Conservation (phyloP, 37 sponge, comb jelly and placozoan species). For the Halisarca cf. caerulea region DNA sequence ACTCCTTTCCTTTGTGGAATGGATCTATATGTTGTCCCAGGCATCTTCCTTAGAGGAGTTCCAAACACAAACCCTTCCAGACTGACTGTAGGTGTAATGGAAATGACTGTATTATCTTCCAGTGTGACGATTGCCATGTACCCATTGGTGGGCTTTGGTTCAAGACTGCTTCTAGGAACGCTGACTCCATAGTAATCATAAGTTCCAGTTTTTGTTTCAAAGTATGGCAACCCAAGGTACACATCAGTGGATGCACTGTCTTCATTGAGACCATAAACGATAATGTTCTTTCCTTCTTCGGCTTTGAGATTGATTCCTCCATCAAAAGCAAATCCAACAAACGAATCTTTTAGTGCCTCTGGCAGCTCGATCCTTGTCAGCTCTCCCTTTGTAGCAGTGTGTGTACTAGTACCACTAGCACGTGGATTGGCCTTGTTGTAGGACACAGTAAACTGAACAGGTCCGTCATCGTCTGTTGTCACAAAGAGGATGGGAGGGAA, state of each 20-base stretch:
- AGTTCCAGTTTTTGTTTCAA: not conserved
- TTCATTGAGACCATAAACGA: conserved; percentile 49
- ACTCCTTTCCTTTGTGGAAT: conserved; percentile 8
- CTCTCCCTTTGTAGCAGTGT: not conserved
- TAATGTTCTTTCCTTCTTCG: conserved; percentile 16
- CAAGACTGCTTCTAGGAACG: not conserved
- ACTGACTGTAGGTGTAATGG: conserved; percentile 17
- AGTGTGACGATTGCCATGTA: conserved; percentile 30
- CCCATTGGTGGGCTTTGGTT: not conserved
- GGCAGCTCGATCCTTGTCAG: not conserved
- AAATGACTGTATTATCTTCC: conserved; percentile 57
- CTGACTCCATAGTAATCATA: conserved; percentile 46
- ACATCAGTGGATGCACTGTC: conserved; percentile 42
- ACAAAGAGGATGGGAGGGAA: not conserved
- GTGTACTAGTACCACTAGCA: not conserved
- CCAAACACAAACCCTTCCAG: not conserved
- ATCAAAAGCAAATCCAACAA: not conserved
- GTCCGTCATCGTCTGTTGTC: not conserved
- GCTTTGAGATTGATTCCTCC: not conserved
- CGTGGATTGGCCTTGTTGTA: not conserved
- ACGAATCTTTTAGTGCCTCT: not conserved
- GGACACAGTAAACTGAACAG: not conserved
- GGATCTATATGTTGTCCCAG: not conserved
- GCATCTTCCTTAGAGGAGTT: not conserved
- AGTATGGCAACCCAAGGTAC: conserved; percentile 48